These are phyloP conservation scores for Peromyscus maniculatus DNA, from an alignment of 2,113 vertebrate genomes.

Conservation along the genomic window DNA sequence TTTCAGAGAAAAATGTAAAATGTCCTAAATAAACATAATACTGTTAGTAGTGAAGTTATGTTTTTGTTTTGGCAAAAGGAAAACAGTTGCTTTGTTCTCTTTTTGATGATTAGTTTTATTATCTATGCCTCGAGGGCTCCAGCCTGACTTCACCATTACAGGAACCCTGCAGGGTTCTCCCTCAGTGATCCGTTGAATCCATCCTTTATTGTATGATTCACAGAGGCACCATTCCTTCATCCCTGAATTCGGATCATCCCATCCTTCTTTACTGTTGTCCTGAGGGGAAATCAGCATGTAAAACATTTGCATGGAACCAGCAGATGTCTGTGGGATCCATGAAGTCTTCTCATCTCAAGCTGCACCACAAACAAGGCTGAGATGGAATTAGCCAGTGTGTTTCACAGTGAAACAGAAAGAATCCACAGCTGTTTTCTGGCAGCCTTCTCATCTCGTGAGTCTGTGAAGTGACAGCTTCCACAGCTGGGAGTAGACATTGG, in stretches of 20 bases:
- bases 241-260: not conserved
- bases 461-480: conserved; percentile 61
- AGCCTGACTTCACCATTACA: not conserved
- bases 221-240: not conserved
- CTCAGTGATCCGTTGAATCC: not conserved
- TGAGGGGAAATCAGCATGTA: not conserved
- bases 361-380: not conserved
- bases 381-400: not conserved
- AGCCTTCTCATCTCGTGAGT: not conserved
- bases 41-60: not conserved
- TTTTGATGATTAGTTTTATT: not conserved
- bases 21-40: not conserved
- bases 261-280: not conserved
- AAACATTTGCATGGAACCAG: not conserved
- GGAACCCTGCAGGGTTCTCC: not conserved
- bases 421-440: not conserved
- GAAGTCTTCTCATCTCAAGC: not conserved
- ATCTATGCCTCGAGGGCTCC: not conserved
- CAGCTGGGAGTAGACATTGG: not conserved
- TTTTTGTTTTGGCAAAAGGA: conserved; percentile 50
- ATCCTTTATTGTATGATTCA: not conserved
- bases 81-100: not conserved
- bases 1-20: not conserved
- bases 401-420: not conserved
- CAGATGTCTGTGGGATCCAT: not conserved